A percentile compares a stretch with the other conserved stretches of the same genome.
Conservation (phyloP, 2,113 vertebrate species). For the Amazona guildingii region DNA sequence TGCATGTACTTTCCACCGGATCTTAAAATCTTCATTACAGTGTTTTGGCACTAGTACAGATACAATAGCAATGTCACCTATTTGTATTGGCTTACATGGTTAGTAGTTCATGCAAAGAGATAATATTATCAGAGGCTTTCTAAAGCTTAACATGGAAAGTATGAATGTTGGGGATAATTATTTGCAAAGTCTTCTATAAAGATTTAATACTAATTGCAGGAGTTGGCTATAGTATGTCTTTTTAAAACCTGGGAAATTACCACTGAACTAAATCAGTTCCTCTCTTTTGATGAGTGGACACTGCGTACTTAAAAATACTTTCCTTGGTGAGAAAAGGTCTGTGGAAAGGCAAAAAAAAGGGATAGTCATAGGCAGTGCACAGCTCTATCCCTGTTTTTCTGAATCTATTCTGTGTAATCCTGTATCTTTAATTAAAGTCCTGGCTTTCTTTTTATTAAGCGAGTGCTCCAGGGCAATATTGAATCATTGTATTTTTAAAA, state of each 20-base stretch:
- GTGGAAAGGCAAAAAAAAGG: background rate
- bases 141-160: background rate
- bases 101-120: background rate
- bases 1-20: background rate
- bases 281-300: background rate
- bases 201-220: background rate
- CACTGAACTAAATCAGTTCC: background rate
- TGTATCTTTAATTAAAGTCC: background rate
- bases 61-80: background rate
- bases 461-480: background rate
- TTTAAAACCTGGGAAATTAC: background rate
- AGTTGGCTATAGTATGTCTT: background rate
- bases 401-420: background rate
- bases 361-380: background rate
- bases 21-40: constrained; percentile 8
- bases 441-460: constrained; percentile 29
- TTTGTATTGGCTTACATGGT: background rate
- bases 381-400: background rate
- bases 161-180: background rate
- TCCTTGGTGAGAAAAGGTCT: background rate
- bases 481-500: background rate
- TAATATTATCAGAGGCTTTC: background rate
- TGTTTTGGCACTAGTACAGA: background rate
- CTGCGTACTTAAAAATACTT: background rate
- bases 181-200: background rate